Evolutionary conservation across 2,888 invertebrate genomes (phyloP).

Genomic region (Bombyx huttoni): DNA sequence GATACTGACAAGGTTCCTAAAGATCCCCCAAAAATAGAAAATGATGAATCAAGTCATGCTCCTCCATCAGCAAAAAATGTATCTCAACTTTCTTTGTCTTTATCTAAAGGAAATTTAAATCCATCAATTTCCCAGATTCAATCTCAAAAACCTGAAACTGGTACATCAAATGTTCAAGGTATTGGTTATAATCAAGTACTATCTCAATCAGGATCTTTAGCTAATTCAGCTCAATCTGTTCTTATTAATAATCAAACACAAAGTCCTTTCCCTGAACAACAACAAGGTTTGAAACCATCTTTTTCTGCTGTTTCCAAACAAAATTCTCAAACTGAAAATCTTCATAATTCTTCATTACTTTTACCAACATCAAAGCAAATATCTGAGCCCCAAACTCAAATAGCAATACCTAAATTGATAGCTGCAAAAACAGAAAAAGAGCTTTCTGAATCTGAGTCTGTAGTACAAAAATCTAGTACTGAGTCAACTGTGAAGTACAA

Average conservation of each 20-base stretch:
- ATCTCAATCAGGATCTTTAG: constrained; percentile 21
- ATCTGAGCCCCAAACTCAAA: constrained; percentile 26
- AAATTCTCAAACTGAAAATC: constrained; percentile 24
- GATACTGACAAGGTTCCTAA: constrained; percentile 23
- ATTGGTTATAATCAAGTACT: constrained; percentile 26
- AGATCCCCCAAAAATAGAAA: constrained; percentile 22
- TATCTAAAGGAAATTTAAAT: constrained; percentile 8
- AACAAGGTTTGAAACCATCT: constrained; percentile 17
- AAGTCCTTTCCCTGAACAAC: constrained; percentile 25
- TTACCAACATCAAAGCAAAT: constrained; percentile 33
- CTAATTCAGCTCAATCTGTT: constrained; percentile 9
- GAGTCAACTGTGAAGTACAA: constrained; percentile 35
- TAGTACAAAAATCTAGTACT: constrained; percentile 40
- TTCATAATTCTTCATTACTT: constrained; percentile 20
- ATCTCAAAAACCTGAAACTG: constrained; percentile 26
- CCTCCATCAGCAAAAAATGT: constrained; percentile 11
- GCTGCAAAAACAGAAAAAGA: constrained; percentile 51
- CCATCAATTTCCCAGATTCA: constrained; percentile 22
- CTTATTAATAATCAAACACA: constrained; percentile 24
- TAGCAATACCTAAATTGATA: constrained; percentile 31
- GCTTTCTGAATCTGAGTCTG: constrained; percentile 42
- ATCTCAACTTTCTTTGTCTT: constrained; percentile 5
- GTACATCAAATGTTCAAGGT: constrained; percentile 20
- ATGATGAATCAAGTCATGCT: constrained; percentile 19
- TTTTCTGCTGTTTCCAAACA: constrained; percentile 22